These are phyloP conservation scores for Dascillus cervinus DNA, from an alignment of 2,888 invertebrate species.

Conservation along the genomic window DNA sequence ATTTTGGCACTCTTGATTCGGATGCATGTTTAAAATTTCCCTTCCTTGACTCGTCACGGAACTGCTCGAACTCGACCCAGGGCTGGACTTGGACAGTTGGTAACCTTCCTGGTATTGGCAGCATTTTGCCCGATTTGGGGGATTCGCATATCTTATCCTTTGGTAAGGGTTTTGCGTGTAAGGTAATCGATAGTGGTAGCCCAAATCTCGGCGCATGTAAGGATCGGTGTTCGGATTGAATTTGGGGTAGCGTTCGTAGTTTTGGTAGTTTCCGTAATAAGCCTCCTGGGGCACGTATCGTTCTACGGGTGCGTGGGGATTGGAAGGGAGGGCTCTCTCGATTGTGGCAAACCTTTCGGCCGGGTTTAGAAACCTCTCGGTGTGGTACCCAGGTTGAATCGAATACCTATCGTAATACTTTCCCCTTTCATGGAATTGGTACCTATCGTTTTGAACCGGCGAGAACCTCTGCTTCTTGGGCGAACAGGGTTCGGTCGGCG, in stretches of 20 bases:
- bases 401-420: slow-evolving; percentile 21
- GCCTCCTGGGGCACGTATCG: slow-evolving; percentile 60
- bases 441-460: slow-evolving; percentile 22
- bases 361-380: slow-evolving; percentile 23
- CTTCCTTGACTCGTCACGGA: slow-evolving; percentile 43
- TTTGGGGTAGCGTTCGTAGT: slow-evolving; percentile 35
- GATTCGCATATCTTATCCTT: slow-evolving; percentile 33
- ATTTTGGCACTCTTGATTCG: slow-evolving; percentile 41
- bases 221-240: slow-evolving; percentile 43
- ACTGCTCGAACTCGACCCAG: slow-evolving; percentile 46
- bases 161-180: slow-evolving; percentile 39
- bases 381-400: slow-evolving; percentile 10
- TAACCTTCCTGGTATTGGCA: slow-evolving; percentile 38
- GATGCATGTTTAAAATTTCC: slow-evolving; percentile 30
- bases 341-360: slow-evolving; percentile 25
- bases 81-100: slow-evolving; percentile 40
- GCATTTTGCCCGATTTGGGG: slow-evolving; percentile 38
- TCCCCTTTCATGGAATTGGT: slow-evolving; percentile 21
- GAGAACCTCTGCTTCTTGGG: slow-evolving; percentile 33
- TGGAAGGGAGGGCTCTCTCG: slow-evolving; percentile 57
- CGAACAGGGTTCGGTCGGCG: slow-evolving; percentile 34
- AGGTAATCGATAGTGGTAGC: slow-evolving; percentile 48
- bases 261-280: slow-evolving; percentile 52
- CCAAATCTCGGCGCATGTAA: slow-evolving; percentile 51
- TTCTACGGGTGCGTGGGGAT: slow-evolving; percentile 64